Evolutionary conservation across 2,888 invertebrate genomes (phyloP).

Genomic region (Julus scandinavius): DNA sequence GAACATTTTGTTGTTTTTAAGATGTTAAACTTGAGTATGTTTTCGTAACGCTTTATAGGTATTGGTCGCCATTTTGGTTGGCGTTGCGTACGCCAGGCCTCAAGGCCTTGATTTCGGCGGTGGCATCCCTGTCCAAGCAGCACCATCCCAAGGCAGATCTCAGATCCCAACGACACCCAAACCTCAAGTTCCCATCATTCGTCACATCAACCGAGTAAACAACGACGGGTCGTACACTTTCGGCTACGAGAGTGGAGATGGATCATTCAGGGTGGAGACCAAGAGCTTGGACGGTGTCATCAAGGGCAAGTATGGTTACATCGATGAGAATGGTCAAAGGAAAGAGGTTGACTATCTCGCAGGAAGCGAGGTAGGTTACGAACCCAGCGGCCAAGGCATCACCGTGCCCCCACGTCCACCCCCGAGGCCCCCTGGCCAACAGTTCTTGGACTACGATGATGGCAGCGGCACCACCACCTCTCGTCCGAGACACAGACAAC

Average conservation of each 20-base stretch:
- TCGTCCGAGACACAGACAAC: neutral
- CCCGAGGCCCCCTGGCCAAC: constrained; percentile 56
- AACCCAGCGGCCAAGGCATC: constrained; percentile 60
- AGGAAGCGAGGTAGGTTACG: constrained; percentile 66
- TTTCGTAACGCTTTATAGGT: constrained; percentile 13
- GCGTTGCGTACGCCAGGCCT: constrained; percentile 44
- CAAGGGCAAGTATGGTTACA: constrained; percentile 84
- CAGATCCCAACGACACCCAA: constrained; percentile 55
- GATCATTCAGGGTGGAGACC: constrained; percentile 86
- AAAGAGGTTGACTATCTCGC: constrained; percentile 81
- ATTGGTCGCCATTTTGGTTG: constrained; percentile 47
- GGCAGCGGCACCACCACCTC: constrained; percentile 55
- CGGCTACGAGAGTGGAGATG: constrained; percentile 84
- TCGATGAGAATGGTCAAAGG: constrained; percentile 80
- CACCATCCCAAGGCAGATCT: constrained; percentile 31
- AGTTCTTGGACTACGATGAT: constrained; percentile 57
- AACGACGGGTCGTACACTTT: constrained; percentile 86
- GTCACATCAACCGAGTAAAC: constrained; percentile 82
- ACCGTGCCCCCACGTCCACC: constrained; percentile 58
- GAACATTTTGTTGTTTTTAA: no score
- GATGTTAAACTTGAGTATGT: neutral
- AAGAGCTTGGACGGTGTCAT: constrained; percentile 85
- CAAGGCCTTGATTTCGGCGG: constrained; percentile 40
- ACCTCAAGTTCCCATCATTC: constrained; percentile 69
- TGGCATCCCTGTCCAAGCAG: neutral